A percentile compares a stretch with the other conserved stretches of the same genome.
These are phyloP conservation scores for Micrasema minimum DNA, from an alignment of 1,140 invertebrate species.

Conservation along the genomic window DNA sequence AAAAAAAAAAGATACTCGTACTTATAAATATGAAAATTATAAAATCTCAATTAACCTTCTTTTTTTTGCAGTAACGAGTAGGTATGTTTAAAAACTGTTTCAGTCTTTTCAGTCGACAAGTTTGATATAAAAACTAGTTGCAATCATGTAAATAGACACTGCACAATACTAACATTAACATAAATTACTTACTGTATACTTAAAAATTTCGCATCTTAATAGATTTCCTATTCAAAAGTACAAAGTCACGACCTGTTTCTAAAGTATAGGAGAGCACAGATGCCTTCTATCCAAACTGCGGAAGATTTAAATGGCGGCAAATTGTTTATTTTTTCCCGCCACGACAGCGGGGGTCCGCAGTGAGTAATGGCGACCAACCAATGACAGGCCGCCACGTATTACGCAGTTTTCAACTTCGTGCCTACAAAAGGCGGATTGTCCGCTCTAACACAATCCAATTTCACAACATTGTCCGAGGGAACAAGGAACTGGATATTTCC, in stretches of 20 bases:
- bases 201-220: too few species aligned
- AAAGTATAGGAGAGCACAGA: neutral
- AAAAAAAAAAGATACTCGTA: too few species aligned
- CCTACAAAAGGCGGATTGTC: conserved; percentile 17
- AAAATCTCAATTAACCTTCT: too few species aligned
- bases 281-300: neutral
- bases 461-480: conserved; percentile 5
- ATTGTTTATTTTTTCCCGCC: conserved; percentile 33
- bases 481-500: neutral
- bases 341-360: neutral
- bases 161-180: too few species aligned
- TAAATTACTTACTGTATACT: too few species aligned
- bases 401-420: neutral
- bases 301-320: conserved; percentile 35
- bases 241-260: neutral
- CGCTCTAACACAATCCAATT: conserved; percentile 11
- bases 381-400: conserved; percentile 15
- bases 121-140: too few species aligned
- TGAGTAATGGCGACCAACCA: conserved; percentile 26
- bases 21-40: too few species aligned
- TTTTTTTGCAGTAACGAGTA: too few species aligned
- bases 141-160: too few species aligned
- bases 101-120: too few species aligned
- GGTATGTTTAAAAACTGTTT: too few species aligned
- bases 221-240: too few species aligned